Evolutionary conservation across 2,888 invertebrate genomes (phyloP), one percentile per base, ranked within the genome.

Genomic region (Perizoma affinitatum): DNA sequence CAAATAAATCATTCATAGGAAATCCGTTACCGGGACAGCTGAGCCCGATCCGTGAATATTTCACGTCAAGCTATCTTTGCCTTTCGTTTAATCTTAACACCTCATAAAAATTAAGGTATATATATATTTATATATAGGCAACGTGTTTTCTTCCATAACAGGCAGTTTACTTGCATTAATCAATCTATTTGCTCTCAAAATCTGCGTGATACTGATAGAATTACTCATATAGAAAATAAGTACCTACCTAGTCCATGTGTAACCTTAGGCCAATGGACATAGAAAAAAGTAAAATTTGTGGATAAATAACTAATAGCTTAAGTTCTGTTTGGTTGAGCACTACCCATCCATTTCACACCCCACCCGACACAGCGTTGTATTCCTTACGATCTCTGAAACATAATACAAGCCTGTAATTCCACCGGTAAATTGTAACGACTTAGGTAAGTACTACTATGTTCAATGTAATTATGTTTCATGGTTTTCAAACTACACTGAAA

Each of bases 11-110:
- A 84, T 82, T 78, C 71, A 70, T 62, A 69, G 71, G 75, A 75
- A 78, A 72, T 78, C 74, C 71, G 79, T 45, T 36, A 49, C 64
- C 71, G 70, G 74, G 78, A 81, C 79, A 77, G 70, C 76, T 72
- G 74, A 69, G 79, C 75, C 73, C 76, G 77, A 75, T 22, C 82
- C 82, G 79, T 86, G 76, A 87, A 87, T 87, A 87, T 87, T 86
- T 87, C 81, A 86, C 80, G 79, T 72, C 74, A 68, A 57, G 61
- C 67, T 71, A 59, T 58, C 65, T 70, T 66, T 68, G 61, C 74
- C 73, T 77, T 73, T 76, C 73, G 71, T 82, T 81, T 80, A 80
- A 82, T 82, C 79, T 79, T 71, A 74, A 22, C 80, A 81, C 82
- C 78, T 82, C 80, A 80, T 80, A 60, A 53, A 58, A 59, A 45